These are phyloP conservation scores for Lepidonotus clava DNA, from an alignment of 2,888 invertebrate species.

Conservation along the genomic window DNA sequence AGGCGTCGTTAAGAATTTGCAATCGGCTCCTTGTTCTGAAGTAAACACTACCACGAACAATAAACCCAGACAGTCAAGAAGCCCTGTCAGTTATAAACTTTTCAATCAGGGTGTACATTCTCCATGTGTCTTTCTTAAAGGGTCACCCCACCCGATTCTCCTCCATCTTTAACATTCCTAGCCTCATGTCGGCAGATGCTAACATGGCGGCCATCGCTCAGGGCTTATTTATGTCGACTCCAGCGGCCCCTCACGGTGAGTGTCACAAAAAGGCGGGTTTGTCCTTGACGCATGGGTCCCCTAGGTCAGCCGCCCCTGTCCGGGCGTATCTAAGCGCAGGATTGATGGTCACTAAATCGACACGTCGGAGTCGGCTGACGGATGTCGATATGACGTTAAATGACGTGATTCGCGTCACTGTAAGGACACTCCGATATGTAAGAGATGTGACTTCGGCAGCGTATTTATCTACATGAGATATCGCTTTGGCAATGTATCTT, in stretches of 20 bases:
- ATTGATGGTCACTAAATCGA: not conserved
- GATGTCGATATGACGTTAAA: not conserved
- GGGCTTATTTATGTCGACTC: not conserved
- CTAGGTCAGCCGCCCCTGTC: not conserved
- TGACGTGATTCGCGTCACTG: not conserved
- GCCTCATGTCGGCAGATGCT: no score
- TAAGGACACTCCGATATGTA: no score
- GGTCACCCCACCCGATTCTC: not conserved
- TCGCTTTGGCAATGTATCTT: no score
- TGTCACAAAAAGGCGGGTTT: slow-evolving; percentile 23
- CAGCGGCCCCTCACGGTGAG: not conserved
- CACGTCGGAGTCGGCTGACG: not conserved
- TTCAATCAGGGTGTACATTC: no score
- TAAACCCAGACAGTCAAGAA: no score
- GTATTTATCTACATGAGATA: no score
- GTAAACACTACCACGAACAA: no score
- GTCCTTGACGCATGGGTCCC: slow-evolving; percentile 12
- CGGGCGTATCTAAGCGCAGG: not conserved
- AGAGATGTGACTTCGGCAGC: no score
- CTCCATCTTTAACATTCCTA: not conserved
- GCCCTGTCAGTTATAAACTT: no score
- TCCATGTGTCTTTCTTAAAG: slow-evolving; percentile 15
- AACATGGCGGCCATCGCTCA: not conserved
- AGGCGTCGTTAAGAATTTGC: no score
- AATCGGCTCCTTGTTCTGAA: no score